Conservation (phyloP, 1,140 invertebrate genomes). For the Dysdera silvatica region DNA sequence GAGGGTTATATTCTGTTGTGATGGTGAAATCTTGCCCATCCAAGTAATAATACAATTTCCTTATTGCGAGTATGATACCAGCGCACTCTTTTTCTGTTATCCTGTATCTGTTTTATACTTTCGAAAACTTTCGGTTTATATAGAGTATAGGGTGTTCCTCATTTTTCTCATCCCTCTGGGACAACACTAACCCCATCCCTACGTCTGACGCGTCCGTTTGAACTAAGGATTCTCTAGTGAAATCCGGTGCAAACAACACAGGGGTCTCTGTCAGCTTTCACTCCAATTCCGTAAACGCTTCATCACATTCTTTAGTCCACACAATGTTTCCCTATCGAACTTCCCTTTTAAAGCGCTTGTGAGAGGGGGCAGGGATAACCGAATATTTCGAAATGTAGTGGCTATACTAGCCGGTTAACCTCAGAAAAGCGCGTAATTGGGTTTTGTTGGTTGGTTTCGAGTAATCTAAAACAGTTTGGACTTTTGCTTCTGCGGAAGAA, state of each 20-base stretch:
- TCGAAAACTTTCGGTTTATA: slow-evolving; percentile 33
- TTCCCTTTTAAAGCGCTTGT: not conserved
- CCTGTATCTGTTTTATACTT: slow-evolving; percentile 45
- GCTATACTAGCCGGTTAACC: not conserved
- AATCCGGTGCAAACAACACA: not conserved
- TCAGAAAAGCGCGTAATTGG: not conserved
- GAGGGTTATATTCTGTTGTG: slow-evolving; percentile 48
- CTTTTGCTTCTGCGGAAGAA: slow-evolving; percentile 30
- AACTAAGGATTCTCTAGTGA: not conserved
- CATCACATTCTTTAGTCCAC: not conserved
- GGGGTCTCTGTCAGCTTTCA: not conserved
- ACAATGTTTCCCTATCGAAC: not conserved
- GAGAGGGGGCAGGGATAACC: not conserved
- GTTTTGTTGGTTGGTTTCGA: slow-evolving; percentile 23
- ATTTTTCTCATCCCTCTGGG: not conserved
- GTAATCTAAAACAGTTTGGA: slow-evolving; percentile 30
- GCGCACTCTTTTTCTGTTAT: slow-evolving; percentile 49
- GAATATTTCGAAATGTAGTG: slow-evolving; percentile 6
- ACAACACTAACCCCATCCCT: not conserved
- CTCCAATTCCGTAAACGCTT: not conserved
- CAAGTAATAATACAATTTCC: slow-evolving; percentile 48
- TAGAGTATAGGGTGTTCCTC: not conserved
- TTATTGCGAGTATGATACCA: slow-evolving; percentile 46
- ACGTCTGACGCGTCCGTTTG: not conserved
- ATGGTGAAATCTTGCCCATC: slow-evolving; percentile 47